Base-by-base conservation (phyloP, 2,113 vertebrate genomes). In the Danionella cerebrum region DNA sequence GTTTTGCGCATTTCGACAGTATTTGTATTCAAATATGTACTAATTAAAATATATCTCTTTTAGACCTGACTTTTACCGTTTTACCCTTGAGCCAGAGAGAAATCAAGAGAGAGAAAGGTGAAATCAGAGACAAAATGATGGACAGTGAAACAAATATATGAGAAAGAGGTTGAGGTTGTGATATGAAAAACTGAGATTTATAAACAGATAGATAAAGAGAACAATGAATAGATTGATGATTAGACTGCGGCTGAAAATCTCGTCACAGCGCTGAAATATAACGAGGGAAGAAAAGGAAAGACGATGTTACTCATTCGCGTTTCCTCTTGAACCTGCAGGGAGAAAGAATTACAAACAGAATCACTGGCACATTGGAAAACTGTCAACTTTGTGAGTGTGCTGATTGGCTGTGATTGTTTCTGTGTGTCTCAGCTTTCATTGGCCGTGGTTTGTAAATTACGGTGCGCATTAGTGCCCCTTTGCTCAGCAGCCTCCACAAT, bases 401-500 rank as follows among this genome's bases (percentile, higher is more conserved):
- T 2, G 38, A 13, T 3, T 33, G 12, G 33, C 6, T 44, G 29
- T 41, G 60, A 50, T 19, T 5, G 16, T 48, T 59, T 50, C 18
- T 50, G 11, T 47, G 38, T 77, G 80, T 80, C 76, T 76, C 36
- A 68, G 72, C 73, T 79, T 75, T 79, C 69, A 85, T 80, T 80
- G 72, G 69, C 53, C 72, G 76, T 69, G 79, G 78, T 83, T 81
- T 35, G 81, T 82, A 79, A 58, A 81, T 83, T 82, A 82, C 82
- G 75, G 63, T 77, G 79, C 70, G 79, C 67, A 67, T 75, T 73
- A 82, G 75, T 79, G 81, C 86, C 80, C 80, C 80, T 83, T 75
- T 74, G 79, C 84, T 84, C 85, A 82, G 82, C 24, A 69, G 76
- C 84, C 80, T 83, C 74, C 72, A 76, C 75, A 81, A 84, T 76